Evolutionary conservation across 2,113 vertebrate species (phyloP).

Genomic region (Lagenorhynchus albirostris): DNA sequence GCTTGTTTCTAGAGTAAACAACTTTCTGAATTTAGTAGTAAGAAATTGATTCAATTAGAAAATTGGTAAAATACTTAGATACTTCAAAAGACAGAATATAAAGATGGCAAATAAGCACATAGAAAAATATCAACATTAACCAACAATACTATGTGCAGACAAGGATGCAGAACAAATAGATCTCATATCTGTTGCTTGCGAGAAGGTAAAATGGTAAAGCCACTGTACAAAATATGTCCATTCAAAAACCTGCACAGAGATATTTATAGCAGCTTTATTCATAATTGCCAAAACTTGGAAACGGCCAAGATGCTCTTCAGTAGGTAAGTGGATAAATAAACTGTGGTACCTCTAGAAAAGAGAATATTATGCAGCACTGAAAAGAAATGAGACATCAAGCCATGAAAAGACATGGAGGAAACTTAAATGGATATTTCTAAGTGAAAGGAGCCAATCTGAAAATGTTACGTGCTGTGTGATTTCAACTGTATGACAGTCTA

Average conservation of each 20-base stretch:
- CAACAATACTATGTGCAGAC: background rate
- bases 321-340: background rate
- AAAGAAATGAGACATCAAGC: background rate
- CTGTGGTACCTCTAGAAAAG: background rate
- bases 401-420: background rate
- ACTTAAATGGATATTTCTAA: background rate
- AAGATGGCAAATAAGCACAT: background rate
- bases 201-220: background rate
- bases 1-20: background rate
- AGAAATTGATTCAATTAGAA: background rate
- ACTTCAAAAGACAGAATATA: background rate
- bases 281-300: background rate
- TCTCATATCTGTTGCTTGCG: background rate
- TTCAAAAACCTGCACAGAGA: background rate
- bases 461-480: background rate
- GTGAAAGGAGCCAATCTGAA: background rate
- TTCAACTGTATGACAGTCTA: background rate
- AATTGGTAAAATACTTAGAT: background rate
- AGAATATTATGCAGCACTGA: background rate
- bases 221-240: background rate
- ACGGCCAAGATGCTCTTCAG: background rate
- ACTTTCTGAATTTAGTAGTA: background rate
- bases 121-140: background rate
- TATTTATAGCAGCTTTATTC: background rate
- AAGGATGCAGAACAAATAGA: background rate